Conservation (phyloP, 2,113 vertebrate species). For the Corythaeola cristata region DNA sequence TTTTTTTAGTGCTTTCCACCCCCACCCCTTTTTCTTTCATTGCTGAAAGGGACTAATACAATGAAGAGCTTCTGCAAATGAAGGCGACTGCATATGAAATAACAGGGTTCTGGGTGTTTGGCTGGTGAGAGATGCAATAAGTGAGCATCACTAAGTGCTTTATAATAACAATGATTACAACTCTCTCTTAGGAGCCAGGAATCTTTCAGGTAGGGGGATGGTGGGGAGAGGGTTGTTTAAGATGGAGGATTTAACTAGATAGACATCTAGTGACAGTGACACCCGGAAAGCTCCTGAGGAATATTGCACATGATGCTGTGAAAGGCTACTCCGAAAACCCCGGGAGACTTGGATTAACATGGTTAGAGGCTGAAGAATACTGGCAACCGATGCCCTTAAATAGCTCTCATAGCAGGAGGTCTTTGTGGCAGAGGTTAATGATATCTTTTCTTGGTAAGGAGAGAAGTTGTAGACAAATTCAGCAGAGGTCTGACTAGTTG, state of each 20-base stretch:
- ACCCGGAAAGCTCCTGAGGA: not conserved
- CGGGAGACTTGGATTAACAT: not conserved
- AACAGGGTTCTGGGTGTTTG: constrained; percentile 58
- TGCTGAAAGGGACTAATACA: constrained; percentile 47
- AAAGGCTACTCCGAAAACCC: not conserved
- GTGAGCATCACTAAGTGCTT: constrained; percentile 65
- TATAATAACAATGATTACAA: constrained; percentile 70
- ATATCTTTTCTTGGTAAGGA: not conserved
- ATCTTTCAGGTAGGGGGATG: constrained; percentile 32
- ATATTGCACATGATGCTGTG: not conserved
- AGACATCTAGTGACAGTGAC: not conserved
- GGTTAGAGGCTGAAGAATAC: not conserved
- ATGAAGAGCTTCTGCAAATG: constrained; percentile 40
- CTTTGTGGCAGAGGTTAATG: not conserved
- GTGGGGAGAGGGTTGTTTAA: constrained; percentile 33
- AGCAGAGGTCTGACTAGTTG: not conserved
- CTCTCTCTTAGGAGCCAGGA: constrained; percentile 29
- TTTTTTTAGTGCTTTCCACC: constrained; percentile 21
- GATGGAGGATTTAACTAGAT: constrained; percentile 21
- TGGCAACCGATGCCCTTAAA: not conserved
- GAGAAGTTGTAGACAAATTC: not conserved
- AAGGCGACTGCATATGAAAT: constrained; percentile 63
- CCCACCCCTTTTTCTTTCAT: not conserved
- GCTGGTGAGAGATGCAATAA: constrained; percentile 55
- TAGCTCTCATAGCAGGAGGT: not conserved